A percentile compares a stretch with the other conserved stretches of the same genome.
Evolutionary conservation across 2,797 vertebrate species (phyloP).

Genomic region (Netta rufina): DNA sequence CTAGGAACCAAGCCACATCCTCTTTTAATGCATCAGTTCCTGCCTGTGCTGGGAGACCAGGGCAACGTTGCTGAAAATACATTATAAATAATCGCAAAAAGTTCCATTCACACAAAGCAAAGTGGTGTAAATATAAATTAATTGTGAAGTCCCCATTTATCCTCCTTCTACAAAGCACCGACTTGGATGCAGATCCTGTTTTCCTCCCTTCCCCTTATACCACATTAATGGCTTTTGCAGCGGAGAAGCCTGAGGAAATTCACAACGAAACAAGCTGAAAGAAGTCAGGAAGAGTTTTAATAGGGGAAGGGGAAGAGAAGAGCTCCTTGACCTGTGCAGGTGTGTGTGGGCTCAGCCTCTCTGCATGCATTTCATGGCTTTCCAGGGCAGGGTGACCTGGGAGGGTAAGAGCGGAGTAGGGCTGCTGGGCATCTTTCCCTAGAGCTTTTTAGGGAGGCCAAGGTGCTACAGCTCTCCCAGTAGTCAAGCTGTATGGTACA

Average conservation of each 20-base stretch:
- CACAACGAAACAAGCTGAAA: fast-evolving
- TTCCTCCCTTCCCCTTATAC: not conserved
- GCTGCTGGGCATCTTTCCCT: fast-evolving
- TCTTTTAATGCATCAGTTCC: not conserved
- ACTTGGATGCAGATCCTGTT: not conserved
- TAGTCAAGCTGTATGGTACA: fast-evolving
- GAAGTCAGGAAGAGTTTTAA: not conserved
- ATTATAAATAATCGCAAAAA: not conserved
- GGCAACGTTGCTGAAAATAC: not conserved
- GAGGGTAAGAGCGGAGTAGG: too few relatives aligned
- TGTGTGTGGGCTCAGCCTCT: not conserved
- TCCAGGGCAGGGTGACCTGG: fast-evolving
- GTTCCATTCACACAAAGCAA: not conserved
- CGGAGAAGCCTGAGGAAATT: not conserved
- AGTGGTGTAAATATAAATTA: not conserved
- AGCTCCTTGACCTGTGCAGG: too few relatives aligned
- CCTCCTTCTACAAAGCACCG: not conserved
- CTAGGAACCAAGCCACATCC: not conserved
- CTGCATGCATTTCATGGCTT: fast-evolving
- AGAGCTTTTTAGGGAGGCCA: fast-evolving
- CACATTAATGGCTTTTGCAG: not conserved
- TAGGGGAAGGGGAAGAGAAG: too few relatives aligned
- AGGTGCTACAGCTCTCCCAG: fast-evolving
- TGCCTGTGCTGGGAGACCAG: not conserved
- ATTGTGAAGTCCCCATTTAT: not conserved